Conservation (phyloP, 2,888 invertebrate species). For the Zygogramma bicolorata region DNA sequence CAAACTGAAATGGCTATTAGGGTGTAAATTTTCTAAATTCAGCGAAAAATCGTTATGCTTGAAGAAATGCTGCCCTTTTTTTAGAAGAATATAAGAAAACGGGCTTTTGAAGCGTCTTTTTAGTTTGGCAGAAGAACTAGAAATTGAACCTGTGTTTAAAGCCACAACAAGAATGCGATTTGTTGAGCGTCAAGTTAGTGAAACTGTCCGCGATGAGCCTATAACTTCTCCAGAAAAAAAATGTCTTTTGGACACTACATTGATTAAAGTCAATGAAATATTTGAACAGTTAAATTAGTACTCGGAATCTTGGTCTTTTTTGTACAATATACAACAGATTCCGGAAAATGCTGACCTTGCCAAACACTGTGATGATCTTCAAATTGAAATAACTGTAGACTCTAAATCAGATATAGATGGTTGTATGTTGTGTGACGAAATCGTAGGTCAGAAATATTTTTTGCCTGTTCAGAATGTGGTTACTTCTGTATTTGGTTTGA, state of each 20-base stretch:
- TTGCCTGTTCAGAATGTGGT: conserved; percentile 12
- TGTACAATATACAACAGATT: conserved; percentile 28
- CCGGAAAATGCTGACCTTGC: conserved; percentile 16
- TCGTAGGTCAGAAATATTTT: conserved; percentile 14
- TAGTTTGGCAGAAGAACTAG: background rate
- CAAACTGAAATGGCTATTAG: no score
- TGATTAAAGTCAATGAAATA: conserved; percentile 19
- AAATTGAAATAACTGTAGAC: conserved; percentile 20
- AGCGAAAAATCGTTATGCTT: no score
- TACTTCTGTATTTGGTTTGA: conserved; percentile 6
- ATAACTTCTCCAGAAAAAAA: conserved; percentile 8
- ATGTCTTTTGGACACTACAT: background rate
- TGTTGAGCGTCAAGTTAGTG: background rate
- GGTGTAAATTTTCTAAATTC: no score
- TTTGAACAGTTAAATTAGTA: conserved; percentile 29
- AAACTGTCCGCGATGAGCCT: conserved; percentile 1
- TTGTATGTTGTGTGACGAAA: conserved; percentile 26
- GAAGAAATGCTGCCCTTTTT: conserved; percentile 1
- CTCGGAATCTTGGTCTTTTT: conserved; percentile 30
- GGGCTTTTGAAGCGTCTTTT: background rate
- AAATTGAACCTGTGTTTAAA: background rate
- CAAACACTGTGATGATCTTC: conserved; percentile 14
- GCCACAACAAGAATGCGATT: background rate
- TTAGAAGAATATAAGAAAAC: background rate
- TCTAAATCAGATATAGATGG: conserved; percentile 34